Percentiles rank a stretch among this genome's conserved stretches.
phyloP scores from a whole-genome alignment of 2,113 vertebrate species.

The Arizona elegans region DNA sequence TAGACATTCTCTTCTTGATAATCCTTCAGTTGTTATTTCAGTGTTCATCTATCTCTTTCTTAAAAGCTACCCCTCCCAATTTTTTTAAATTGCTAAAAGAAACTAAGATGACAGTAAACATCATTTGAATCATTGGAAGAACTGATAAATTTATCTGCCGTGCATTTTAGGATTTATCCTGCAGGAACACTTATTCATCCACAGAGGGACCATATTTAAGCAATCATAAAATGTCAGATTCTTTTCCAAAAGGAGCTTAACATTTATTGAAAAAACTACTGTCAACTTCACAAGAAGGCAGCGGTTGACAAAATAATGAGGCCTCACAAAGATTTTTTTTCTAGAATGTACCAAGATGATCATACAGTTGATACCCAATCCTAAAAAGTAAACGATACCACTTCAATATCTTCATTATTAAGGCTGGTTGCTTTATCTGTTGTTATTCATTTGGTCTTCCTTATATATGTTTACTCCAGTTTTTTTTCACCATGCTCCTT shows the following conservation, averaged over 20 bases:
- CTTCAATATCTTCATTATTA: background rate
- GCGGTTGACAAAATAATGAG: background rate
- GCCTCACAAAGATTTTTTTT: background rate
- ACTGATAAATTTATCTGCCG: slow-evolving; percentile 46
- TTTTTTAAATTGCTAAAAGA: slow-evolving; percentile 52
- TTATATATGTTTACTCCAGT: background rate
- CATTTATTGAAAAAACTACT: background rate
- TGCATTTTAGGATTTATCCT: slow-evolving; percentile 35
- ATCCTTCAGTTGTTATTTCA: slow-evolving; percentile 43
- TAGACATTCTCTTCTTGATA: slow-evolving; percentile 43
- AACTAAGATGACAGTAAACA: slow-evolving; percentile 37
- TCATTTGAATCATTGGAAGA: slow-evolving; percentile 44
- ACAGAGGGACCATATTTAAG: slow-evolving; percentile 10
- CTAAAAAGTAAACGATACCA: background rate
- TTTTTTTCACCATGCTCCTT: background rate
- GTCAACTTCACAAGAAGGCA: background rate
- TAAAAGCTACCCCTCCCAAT: slow-evolving; percentile 44
- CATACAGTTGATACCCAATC: background rate
- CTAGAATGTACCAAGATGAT: background rate
- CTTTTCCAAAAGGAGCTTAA: background rate
- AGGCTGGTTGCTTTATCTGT: background rate
- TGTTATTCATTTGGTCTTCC: background rate
- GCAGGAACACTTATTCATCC: slow-evolving; percentile 5
- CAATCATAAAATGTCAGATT: slow-evolving; percentile 25
- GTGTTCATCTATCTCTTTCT: slow-evolving; percentile 30